A percentile compares a stretch with the other conserved stretches of the same genome.
These are phyloP conservation scores for Falco novaeseelandiae DNA, from an alignment of 2,797 vertebrate genomes.

Conservation along the genomic window DNA sequence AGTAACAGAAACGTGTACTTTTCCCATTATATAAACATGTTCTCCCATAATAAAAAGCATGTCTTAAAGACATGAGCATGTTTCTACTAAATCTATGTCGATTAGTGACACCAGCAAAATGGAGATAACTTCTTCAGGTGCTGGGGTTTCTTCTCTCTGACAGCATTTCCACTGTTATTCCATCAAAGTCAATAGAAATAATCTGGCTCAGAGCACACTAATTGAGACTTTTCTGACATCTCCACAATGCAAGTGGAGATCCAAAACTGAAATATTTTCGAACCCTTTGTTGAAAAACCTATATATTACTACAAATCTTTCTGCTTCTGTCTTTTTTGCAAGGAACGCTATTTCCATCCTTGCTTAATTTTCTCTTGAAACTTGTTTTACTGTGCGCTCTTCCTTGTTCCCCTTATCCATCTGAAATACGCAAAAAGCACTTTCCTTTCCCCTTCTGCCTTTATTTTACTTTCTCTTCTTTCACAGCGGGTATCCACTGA, in stretches of 20 bases:
- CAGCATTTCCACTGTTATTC: neutral
- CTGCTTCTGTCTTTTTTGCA: neutral
- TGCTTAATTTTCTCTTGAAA: neutral
- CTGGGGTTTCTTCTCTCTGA: neutral
- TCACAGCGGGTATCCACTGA: neutral
- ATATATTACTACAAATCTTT: neutral
- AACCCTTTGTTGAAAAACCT: neutral
- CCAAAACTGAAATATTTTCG: neutral
- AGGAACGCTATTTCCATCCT: neutral
- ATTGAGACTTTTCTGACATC: neutral
- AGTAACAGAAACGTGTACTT: neutral
- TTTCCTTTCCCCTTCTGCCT: neutral
- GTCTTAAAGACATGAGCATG: neutral
- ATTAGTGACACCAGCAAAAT: neutral
- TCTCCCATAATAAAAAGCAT: neutral
- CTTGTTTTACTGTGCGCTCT: neutral
- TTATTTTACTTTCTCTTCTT: neutral
- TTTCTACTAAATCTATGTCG: neutral
- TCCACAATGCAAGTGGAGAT: neutral
- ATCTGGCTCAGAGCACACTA: neutral
- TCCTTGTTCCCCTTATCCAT: neutral
- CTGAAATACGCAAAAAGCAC: neutral
- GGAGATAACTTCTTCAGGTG: neutral
- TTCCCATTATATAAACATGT: neutral
- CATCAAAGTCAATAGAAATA: neutral